Evolutionary conservation across 2,888 invertebrate species (phyloP), one percentile per base, ranked within the genome.

Genomic region (Lycophotia porphyrea): DNA sequence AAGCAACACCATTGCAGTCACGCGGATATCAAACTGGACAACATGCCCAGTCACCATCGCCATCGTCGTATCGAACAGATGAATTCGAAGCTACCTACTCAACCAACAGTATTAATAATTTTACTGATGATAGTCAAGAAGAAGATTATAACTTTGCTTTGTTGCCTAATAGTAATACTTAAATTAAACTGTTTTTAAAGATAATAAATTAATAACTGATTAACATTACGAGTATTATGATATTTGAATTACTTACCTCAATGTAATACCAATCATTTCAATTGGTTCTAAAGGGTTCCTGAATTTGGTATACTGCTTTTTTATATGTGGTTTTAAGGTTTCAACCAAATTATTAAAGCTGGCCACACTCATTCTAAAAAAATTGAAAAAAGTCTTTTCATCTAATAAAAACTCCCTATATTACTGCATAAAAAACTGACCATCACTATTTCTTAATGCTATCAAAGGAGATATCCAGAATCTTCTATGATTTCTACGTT

Each of bases 111-210:
- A 47, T 76, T 81, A 80, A 82, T 82, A 80, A 82, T 73, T 78
- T 84, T 71, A 82, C 80, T 80, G 83, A 85, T 78, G 78, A 85
- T 78, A 85, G 80, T 78, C 78, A 85, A 84, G 79, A 84, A 79
- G 72, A 83, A 84, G 78, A 83, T 34, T 84, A 79, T 85, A 81
- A 84, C 72, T 72, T 67, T 76, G 72, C 78, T 81, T 80, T 75
- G 75, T 79, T 78, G 73, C 18, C 84, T 84, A 84, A 67, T 83
- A 84, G 70, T 80, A 82, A 85, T 21, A 52, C 31, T 42, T 69
- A 42, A 67, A 52, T 52, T 52, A 52, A 69, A 69, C 31, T 69
- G 55, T 39, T 69, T 68, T 55, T 68, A 55, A 68, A 42, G 39
- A 68, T 39, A 55, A 55, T 68, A 68, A 67, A 68, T 55, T 0